phyloP scores from a whole-genome alignment of 2,888 invertebrate genomes.

The Cryptus armator region DNA sequence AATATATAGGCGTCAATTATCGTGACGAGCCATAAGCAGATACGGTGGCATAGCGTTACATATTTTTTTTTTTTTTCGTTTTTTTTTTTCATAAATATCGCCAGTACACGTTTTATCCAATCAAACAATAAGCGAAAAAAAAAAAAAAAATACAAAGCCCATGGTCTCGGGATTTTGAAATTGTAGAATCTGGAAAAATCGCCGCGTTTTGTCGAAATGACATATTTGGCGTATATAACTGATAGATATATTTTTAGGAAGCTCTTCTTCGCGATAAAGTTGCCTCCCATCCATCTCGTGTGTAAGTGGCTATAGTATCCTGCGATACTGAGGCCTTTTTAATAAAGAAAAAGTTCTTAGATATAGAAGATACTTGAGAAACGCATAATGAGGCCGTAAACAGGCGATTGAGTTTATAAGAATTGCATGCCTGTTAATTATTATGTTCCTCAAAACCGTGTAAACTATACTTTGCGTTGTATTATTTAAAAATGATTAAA shows the following conservation, averaged over 20 bases:
- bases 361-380: constrained; percentile 53
- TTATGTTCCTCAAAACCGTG: constrained; percentile 64
- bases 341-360: constrained; percentile 15
- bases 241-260: constrained; percentile 62
- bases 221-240: constrained; percentile 35
- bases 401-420: constrained; percentile 44
- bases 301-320: constrained; percentile 54
- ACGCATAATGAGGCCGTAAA: constrained; percentile 58
- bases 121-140: constrained; percentile 14
- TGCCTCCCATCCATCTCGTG: constrained; percentile 41
- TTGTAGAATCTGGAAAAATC: constrained; percentile 27
- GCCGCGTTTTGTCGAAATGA: constrained; percentile 25
- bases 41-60: constrained; percentile 24
- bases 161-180: constrained; percentile 11
- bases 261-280: constrained; percentile 60
- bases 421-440: constrained; percentile 54
- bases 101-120: constrained; percentile 25
- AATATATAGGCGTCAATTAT: constrained; percentile 36
- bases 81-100: constrained; percentile 20
- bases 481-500: constrained; percentile 63
- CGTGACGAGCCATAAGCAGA: constrained; percentile 40
- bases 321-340: constrained; percentile 53
- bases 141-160: not conserved
- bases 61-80: not conserved
- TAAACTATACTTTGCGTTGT: constrained; percentile 61